A percentile compares a stretch with the other conserved stretches of the same genome.
These are phyloP conservation scores for Echeneis naucrates DNA, from an alignment of 2,797 vertebrate genomes.

Conservation along the genomic window DNA sequence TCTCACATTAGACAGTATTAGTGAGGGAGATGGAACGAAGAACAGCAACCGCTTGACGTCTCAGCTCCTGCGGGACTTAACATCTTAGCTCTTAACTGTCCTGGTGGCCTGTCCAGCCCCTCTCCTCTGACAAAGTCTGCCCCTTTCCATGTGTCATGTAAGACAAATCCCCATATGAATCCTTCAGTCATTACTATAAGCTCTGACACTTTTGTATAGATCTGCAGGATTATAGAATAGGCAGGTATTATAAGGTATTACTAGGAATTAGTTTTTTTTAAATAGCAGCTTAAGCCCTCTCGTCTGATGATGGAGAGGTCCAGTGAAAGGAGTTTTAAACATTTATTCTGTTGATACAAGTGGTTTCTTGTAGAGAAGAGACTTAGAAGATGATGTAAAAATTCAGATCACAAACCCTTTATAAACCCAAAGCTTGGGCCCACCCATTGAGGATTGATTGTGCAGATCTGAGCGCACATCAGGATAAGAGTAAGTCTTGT, in stretches of 20 bases:
- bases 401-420: constrained; percentile 52
- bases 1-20: constrained; percentile 71
- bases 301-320: constrained; percentile 48
- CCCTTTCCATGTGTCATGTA: constrained; percentile 55
- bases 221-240: constrained; percentile 65
- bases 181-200: constrained; percentile 62
- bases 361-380: constrained; percentile 3
- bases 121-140: constrained; percentile 30
- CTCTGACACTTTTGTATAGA: constrained; percentile 67
- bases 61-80: constrained; percentile 51
- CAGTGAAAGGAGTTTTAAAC: constrained; percentile 32
- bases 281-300: constrained; percentile 63
- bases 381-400: constrained; percentile 46
- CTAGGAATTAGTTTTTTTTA: constrained; percentile 63
- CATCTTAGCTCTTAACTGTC: constrained; percentile 61
- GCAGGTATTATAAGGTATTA: constrained; percentile 72
- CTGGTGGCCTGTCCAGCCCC: constrained; percentile 43
- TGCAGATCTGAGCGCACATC: constrained; percentile 53
- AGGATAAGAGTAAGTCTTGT: constrained; percentile 56
- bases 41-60: constrained; percentile 36
- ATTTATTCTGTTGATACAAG: constrained; percentile 40
- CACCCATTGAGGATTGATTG: constrained; percentile 61
- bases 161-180: constrained; percentile 59
- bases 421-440: constrained; percentile 36
- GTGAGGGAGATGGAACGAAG: constrained; percentile 40